Evolutionary conservation across 1,140 invertebrate genomes (phyloP).

Genomic region (Scaptomyza hsui): DNA sequence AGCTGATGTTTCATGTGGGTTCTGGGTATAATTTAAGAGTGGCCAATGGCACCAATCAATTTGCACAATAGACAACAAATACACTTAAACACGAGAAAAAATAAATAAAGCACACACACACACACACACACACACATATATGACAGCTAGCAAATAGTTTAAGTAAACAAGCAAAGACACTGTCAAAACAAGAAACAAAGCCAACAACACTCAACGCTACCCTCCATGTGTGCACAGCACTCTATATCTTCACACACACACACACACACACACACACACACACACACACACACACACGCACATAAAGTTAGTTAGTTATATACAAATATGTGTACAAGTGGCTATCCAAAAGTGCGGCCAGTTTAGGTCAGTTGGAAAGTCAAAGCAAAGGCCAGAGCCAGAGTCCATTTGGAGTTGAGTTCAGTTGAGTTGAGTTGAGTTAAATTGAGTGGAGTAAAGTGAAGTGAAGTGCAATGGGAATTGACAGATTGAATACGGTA

Average conservation of each 20-base stretch:
- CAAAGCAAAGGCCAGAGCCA: not conserved
- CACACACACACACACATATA: slow-evolving; percentile 5
- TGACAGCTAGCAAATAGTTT: slow-evolving; percentile 44
- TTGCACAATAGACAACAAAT: slow-evolving; percentile 21
- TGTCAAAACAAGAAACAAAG: slow-evolving; percentile 30
- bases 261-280: not conserved
- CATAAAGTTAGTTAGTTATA: slow-evolving; percentile 56
- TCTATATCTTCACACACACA: slow-evolving; percentile 34
- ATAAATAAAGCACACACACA: slow-evolving; percentile 5
- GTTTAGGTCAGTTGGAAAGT: not conserved
- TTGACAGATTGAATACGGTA: slow-evolving; percentile 26
- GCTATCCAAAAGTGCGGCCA: slow-evolving; percentile 8
- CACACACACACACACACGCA: slow-evolving; percentile 1
- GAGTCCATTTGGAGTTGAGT: not conserved
- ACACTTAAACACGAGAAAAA: slow-evolving; percentile 9
- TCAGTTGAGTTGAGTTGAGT: not conserved
- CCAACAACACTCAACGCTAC: slow-evolving; percentile 34
- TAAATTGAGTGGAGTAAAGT: not conserved
- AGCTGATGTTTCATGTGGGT: not conserved
- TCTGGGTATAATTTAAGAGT: slow-evolving; percentile 3
- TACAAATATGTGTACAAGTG: slow-evolving; percentile 68
- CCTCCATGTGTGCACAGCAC: slow-evolving; percentile 59
- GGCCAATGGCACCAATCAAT: slow-evolving; percentile 33
- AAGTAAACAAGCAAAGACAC: slow-evolving; percentile 26
- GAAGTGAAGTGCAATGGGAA: slow-evolving; percentile 9